Evolutionary conservation across 2,797 vertebrate species (phyloP).

Genomic region (Enteromius trimaculatus): DNA sequence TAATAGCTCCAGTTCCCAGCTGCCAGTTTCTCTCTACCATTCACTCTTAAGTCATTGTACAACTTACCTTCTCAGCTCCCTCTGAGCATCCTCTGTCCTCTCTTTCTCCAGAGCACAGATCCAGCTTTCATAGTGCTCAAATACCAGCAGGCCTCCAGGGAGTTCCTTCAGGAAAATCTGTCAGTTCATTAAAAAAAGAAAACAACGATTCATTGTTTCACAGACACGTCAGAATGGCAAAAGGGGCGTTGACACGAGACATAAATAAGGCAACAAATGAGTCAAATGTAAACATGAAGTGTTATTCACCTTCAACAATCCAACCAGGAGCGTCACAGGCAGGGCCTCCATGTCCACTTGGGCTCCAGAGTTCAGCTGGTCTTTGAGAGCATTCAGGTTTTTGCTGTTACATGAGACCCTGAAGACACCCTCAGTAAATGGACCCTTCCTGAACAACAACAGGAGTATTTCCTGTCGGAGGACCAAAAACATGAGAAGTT

Average conservation of each 20-base stretch:
- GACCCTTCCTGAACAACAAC: conserved; percentile 84
- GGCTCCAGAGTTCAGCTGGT: conserved; percentile 83
- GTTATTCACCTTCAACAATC: conserved; percentile 86
- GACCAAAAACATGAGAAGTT: neutral
- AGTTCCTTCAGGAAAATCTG: conserved; percentile 93
- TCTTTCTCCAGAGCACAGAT: conserved; percentile 81
- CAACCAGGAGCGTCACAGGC: conserved; percentile 85
- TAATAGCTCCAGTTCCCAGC: neutral
- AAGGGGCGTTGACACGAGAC: neutral
- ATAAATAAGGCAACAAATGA: neutral
- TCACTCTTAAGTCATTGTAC: conserved; percentile 25
- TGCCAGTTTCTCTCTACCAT: neutral
- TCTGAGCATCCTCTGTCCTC: conserved; percentile 72
- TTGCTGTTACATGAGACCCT: conserved; percentile 87
- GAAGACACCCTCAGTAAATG: conserved; percentile 91
- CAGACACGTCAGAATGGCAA: neutral
- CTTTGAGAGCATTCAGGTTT: conserved; percentile 84
- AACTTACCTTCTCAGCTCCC: conserved; percentile 84
- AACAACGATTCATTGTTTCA: conserved; percentile 27
- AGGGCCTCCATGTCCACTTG: conserved; percentile 79
- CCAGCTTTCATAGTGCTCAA: conserved; percentile 86
- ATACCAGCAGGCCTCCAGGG: conserved; percentile 86
- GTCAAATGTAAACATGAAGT: neutral
- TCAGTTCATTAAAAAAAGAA: conserved; percentile 37
- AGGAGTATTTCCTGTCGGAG: conserved; percentile 83